Evolutionary conservation across 1,140 invertebrate genomes (phyloP).

Genomic region (Drosophila lowei): DNA sequence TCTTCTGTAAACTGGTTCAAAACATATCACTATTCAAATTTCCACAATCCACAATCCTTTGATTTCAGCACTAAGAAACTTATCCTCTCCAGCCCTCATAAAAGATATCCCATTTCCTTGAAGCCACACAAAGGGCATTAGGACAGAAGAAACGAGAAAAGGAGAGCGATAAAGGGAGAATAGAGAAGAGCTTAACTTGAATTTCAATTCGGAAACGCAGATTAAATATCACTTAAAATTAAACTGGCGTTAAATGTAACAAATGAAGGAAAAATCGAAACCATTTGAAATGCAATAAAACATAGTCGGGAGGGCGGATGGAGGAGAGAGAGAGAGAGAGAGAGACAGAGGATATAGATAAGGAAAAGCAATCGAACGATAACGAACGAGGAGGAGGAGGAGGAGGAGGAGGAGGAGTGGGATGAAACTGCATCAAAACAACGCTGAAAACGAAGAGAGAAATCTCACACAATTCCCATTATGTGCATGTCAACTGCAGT

Average conservation of each 20-base stretch:
- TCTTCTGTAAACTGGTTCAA: no score
- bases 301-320: conserved; percentile 35
- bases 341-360: conserved; percentile 38
- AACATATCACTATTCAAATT: no score
- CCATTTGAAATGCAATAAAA: conserved; percentile 77
- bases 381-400: conserved; percentile 40
- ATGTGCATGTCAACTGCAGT: conserved; percentile 82
- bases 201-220: conserved; percentile 43
- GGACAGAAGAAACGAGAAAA: not conserved
- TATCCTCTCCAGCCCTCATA: no score
- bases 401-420: not conserved
- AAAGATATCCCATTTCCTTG: no score
- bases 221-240: conserved; percentile 81
- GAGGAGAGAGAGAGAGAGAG: not conserved
- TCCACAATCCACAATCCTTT: no score
- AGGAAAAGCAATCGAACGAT: conserved; percentile 67
- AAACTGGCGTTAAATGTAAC: conserved; percentile 78
- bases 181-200: conserved; percentile 13
- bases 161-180: not conserved
- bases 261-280: conserved; percentile 76
- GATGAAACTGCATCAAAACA: conserved; percentile 35
- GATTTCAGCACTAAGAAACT: no score
- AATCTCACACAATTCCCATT: conserved; percentile 81
- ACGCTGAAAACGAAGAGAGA: conserved; percentile 32
- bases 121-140: no score